Percentiles rank a stretch among this genome's conserved stretches.
Conservation (phyloP, 2,113 vertebrate species). For the Morone saxatilis region DNA sequence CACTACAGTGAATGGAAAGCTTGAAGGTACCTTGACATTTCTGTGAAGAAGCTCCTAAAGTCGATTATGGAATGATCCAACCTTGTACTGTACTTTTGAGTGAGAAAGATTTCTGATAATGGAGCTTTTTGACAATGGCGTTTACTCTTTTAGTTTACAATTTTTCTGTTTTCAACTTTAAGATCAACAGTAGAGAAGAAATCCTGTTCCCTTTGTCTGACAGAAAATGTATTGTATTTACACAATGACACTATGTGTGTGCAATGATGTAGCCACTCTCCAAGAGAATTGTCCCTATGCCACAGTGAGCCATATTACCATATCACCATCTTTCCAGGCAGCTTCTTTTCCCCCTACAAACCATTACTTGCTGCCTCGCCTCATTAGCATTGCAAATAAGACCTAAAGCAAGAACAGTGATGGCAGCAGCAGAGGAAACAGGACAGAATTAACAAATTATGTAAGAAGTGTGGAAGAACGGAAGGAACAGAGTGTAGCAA, state of each 20-base stretch:
- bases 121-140: background rate
- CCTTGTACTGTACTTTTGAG: background rate
- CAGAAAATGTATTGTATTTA: background rate
- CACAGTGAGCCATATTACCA: constrained; percentile 59
- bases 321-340: constrained; percentile 73
- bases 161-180: background rate
- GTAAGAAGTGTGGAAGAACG: constrained; percentile 67
- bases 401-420: constrained; percentile 71
- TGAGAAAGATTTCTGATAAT: background rate
- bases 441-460: constrained; percentile 79
- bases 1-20: constrained; percentile 14
- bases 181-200: background rate
- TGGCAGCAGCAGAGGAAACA: constrained; percentile 71
- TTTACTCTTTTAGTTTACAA: no score
- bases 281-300: constrained; percentile 44
- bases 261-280: constrained; percentile 38
- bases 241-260: constrained; percentile 37
- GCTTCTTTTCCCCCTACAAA: constrained; percentile 61
- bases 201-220: background rate
- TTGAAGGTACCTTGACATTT: background rate
- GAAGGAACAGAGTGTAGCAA: constrained; percentile 64
- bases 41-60: constrained; percentile 23
- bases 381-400: constrained; percentile 83
- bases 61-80: constrained; percentile 34
- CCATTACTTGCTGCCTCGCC: constrained; percentile 69